These are phyloP conservation scores for Magallana angulata DNA, from an alignment of 1,140 invertebrate species.

Conservation along the genomic window DNA sequence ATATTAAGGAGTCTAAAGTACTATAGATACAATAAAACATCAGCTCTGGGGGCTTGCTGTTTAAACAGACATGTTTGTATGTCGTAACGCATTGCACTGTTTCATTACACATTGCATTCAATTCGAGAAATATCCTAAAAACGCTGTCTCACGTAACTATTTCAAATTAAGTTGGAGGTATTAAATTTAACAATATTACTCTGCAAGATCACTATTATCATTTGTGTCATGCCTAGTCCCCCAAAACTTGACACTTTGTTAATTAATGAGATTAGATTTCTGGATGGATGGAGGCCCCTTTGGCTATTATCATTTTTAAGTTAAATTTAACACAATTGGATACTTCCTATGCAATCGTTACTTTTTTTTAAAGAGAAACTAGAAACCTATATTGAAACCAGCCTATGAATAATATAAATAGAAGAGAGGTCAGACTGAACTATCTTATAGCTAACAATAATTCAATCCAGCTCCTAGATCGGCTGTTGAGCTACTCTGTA, in stretches of 20 bases:
- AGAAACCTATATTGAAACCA: constrained; percentile 7
- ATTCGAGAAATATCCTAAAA: not conserved
- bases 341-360: not conserved
- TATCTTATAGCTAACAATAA: too few species aligned
- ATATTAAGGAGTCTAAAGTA: constrained; percentile 20
- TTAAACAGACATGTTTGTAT: constrained; percentile 17
- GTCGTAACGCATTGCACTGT: not conserved
- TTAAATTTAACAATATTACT: constrained; percentile 10
- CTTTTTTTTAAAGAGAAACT: not conserved
- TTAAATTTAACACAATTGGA: constrained; percentile 10
- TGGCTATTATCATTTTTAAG: not conserved
- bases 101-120: constrained; percentile 19
- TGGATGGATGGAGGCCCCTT: not conserved
- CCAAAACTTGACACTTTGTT: constrained; percentile 24
- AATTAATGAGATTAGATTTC: constrained; percentile 28
- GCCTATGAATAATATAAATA: too few species aligned
- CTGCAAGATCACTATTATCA: not conserved
- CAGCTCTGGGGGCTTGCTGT: not conserved
- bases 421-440: too few species aligned
- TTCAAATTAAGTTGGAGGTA: not conserved
- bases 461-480: too few species aligned
- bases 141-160: not conserved
- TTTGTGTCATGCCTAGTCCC: not conserved
- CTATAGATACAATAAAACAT: not conserved
- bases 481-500: too few species aligned